Evolutionary conservation across 1,140 invertebrate genomes (phyloP).

Genomic region (Teleopsis dalmanni): DNA sequence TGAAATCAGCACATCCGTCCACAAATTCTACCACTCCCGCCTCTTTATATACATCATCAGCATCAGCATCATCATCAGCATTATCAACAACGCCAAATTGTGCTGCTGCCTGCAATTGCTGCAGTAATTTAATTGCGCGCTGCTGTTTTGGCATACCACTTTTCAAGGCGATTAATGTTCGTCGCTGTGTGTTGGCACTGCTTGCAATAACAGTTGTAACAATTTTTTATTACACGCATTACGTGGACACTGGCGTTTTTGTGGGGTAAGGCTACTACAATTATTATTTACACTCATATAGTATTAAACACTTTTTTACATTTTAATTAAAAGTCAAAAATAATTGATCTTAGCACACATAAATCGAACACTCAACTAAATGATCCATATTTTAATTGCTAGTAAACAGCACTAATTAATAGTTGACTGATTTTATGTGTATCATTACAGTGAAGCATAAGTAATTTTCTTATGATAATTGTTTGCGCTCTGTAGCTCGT

Average conservation of each 20-base stretch:
- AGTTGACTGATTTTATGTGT: too few relatives aligned
- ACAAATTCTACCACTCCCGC: slow-evolving; percentile 1
- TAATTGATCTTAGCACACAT: too few relatives aligned
- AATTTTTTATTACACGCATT: slow-evolving; percentile 68
- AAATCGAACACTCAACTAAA: too few relatives aligned
- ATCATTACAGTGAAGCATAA: too few relatives aligned
- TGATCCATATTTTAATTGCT: too few relatives aligned
- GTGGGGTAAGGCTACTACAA: slow-evolving; percentile 64
- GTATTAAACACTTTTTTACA: too few relatives aligned
- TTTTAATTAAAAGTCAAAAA: too few relatives aligned
- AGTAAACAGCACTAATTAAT: too few relatives aligned
- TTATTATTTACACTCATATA: too few relatives aligned
- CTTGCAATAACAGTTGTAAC: slow-evolving; percentile 59
- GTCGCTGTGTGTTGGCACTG: slow-evolving; percentile 60
- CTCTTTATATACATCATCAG: neutral
- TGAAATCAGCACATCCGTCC: neutral
- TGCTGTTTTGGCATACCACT: slow-evolving; percentile 51
- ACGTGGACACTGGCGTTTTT: slow-evolving; percentile 61
- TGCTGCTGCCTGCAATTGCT: slow-evolving; percentile 27
- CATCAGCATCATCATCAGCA: slow-evolving; percentile 2
- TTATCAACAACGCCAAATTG: neutral
- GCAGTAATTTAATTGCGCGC: slow-evolving; percentile 42
- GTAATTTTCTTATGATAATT: too few relatives aligned
- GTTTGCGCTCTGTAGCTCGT: too few relatives aligned
- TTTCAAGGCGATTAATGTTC: slow-evolving; percentile 60